Evolutionary conservation across 2,113 vertebrate species (phyloP).

Genomic region (Motacilla tschutschensis): DNA sequence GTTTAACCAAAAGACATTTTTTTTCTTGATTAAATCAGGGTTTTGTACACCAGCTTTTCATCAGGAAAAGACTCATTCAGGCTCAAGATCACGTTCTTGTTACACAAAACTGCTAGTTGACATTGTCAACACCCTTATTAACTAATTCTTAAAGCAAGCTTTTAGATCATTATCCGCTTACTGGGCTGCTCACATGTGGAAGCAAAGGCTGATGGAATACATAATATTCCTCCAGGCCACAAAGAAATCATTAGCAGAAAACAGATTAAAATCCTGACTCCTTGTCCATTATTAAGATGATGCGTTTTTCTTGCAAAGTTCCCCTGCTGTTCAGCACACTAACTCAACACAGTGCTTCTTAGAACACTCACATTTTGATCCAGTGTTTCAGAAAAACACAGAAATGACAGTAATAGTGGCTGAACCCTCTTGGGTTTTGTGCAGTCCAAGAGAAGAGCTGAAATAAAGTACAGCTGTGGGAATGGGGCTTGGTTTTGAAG

Average conservation of each 20-base stretch:
- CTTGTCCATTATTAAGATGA: not conserved
- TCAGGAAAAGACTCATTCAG: slow-evolving; percentile 1
- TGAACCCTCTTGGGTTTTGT: not conserved
- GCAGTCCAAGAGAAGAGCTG: not conserved
- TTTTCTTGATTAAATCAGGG: not conserved
- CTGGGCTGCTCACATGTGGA: not conserved
- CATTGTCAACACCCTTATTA: slow-evolving; percentile 20
- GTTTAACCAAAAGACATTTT: not conserved
- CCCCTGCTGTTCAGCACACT: not conserved
- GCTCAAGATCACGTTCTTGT: not conserved
- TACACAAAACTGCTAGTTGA: not conserved
- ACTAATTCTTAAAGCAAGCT: slow-evolving; percentile 7
- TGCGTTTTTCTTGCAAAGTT: not conserved
- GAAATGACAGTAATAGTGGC: not conserved
- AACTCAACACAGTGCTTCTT: not conserved
- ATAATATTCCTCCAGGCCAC: not conserved
- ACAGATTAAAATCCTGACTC: not conserved
- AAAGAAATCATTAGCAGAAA: not conserved
- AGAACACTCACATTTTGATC: not conserved
- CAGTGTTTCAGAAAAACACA: not conserved
- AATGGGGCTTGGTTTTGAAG: not conserved
- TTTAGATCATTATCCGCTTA: not conserved
- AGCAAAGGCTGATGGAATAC: not conserved
- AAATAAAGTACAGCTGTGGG: not conserved
- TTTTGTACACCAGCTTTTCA: slow-evolving; percentile 19